A percentile compares a stretch with the other conserved stretches of the same genome.
These are phyloP conservation scores for Perca schrenkii DNA, from an alignment of 2,113 vertebrate genomes.

Conservation along the genomic window DNA sequence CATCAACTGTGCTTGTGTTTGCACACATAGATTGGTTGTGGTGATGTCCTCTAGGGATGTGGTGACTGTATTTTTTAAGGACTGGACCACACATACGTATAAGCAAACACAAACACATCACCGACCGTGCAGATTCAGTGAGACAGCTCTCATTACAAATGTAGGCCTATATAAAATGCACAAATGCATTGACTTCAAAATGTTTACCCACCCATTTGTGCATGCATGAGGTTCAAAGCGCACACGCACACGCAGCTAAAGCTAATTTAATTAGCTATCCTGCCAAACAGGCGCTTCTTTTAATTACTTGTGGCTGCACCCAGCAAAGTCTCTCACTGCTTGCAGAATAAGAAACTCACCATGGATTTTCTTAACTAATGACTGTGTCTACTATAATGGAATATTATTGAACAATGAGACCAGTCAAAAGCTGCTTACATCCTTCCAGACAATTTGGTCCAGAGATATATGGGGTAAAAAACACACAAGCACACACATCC, in stretches of 20 bases:
- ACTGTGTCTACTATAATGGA: constrained; percentile 41
- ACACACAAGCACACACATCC: constrained; percentile 18
- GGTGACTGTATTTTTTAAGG: constrained; percentile 60
- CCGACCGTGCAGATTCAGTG: constrained; percentile 9
- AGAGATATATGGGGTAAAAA: constrained; percentile 34
- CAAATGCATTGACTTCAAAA: constrained; percentile 23
- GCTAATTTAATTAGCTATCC: constrained; percentile 82
- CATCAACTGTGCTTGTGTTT: constrained; percentile 18
- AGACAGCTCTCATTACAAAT: constrained; percentile 19
- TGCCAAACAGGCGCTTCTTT: constrained; percentile 72
- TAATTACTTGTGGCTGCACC: constrained; percentile 78
- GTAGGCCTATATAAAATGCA: constrained; percentile 16
- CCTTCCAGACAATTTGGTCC: constrained; percentile 11
- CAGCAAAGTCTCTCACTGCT: constrained; percentile 57
- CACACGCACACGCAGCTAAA: constrained; percentile 30
- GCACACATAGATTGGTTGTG: constrained; percentile 8
- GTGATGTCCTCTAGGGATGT: not conserved
- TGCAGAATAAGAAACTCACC: constrained; percentile 60
- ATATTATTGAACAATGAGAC: constrained; percentile 3
- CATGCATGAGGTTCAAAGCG: constrained; percentile 37
- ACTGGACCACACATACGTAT: constrained; percentile 23
- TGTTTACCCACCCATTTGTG: constrained; percentile 15
- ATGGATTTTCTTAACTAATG: constrained; percentile 65
- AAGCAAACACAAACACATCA: not conserved
- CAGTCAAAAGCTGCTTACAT: constrained; percentile 30